Percentiles rank a stretch among this genome's conserved stretches.
These are phyloP conservation scores for Coenonympha arcania DNA, from an alignment of 2,888 invertebrate genomes.

Conservation along the genomic window DNA sequence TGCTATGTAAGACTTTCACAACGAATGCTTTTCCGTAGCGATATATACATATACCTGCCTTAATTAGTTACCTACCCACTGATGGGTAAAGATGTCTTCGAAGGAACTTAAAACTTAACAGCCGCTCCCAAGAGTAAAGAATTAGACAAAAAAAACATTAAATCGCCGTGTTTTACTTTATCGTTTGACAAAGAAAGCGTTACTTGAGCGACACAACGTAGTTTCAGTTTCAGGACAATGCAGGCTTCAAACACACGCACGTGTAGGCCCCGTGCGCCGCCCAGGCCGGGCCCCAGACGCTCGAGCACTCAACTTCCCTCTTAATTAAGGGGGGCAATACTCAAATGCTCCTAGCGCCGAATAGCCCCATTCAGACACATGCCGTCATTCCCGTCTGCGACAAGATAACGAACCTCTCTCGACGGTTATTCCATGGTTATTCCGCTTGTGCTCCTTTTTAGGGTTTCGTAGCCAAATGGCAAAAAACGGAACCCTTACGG, in stretches of 20 bases:
- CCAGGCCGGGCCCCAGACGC: conserved; percentile 49
- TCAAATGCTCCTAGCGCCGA: conserved; percentile 48
- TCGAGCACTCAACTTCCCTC: conserved; percentile 62
- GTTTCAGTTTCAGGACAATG: conserved; percentile 42
- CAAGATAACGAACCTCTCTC: conserved; percentile 64
- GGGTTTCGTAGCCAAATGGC: background rate
- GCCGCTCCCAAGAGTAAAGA: background rate
- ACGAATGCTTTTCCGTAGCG: too few relatives aligned
- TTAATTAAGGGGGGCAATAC: conserved; percentile 68
- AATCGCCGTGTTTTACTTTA: background rate
- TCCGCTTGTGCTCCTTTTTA: conserved; percentile 46
- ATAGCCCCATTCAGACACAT: conserved; percentile 59
- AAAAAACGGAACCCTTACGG: background rate
- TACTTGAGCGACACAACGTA: background rate
- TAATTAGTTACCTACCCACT: too few relatives aligned
- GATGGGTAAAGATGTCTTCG: too few relatives aligned
- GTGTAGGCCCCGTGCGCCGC: conserved; percentile 44
- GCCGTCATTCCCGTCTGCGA: conserved; percentile 55
- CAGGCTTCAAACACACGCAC: conserved; percentile 40
- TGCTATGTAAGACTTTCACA: too few relatives aligned
- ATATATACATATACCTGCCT: too few relatives aligned
- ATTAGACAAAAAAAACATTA: background rate
- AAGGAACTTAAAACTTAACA: too few relatives aligned
- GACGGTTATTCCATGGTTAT: conserved; percentile 55
- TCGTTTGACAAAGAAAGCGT: background rate